Percentiles rank a stretch among this genome's conserved stretches.
Conservation (phyloP, 2,113 vertebrate species). For the Pelobates fuscus region DNA sequence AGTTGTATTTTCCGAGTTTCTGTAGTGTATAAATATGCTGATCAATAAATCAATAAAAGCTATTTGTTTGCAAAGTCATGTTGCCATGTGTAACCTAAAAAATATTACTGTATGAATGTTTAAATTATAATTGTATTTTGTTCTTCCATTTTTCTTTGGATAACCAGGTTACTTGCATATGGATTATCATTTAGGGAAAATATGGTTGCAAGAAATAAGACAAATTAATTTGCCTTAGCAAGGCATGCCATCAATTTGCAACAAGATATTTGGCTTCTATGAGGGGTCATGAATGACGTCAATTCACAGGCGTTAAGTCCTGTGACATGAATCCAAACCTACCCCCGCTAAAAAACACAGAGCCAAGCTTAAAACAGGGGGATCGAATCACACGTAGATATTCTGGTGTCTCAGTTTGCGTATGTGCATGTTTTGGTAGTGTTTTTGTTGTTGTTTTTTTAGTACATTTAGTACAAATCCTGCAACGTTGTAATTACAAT, state of each 20-base stretch:
- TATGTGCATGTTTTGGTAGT: too few relatives aligned
- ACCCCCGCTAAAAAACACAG: conserved; percentile 21
- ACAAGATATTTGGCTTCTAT: conserved; percentile 38
- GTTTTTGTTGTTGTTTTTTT: too few relatives aligned
- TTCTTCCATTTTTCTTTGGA: too few relatives aligned
- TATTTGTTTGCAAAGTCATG: too few relatives aligned
- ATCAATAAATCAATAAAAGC: too few relatives aligned
- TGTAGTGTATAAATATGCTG: too few relatives aligned
- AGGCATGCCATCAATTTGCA: conserved; percentile 29
- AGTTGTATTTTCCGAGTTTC: too few relatives aligned
- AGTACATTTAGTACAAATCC: too few relatives aligned
- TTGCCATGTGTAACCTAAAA: too few relatives aligned
- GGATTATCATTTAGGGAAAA: conserved; percentile 27
- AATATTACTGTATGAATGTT: too few relatives aligned
- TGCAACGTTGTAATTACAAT: too few relatives aligned
- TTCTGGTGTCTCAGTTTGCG: conserved; percentile 9
- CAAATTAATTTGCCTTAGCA: conserved; percentile 17
- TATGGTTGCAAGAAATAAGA: conserved; percentile 22
- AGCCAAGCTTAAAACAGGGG: conserved; percentile 27
- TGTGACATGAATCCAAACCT: conserved; percentile 32
- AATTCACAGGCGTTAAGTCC: conserved; percentile 43
- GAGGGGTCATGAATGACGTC: conserved; percentile 45
- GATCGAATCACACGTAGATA: conserved; percentile 42
- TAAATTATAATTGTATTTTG: too few relatives aligned
- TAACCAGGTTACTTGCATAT: not conserved